Base-by-base conservation (phyloP, 2,888 invertebrate genomes). In the Poecilobothrus nobilitatus region DNA sequence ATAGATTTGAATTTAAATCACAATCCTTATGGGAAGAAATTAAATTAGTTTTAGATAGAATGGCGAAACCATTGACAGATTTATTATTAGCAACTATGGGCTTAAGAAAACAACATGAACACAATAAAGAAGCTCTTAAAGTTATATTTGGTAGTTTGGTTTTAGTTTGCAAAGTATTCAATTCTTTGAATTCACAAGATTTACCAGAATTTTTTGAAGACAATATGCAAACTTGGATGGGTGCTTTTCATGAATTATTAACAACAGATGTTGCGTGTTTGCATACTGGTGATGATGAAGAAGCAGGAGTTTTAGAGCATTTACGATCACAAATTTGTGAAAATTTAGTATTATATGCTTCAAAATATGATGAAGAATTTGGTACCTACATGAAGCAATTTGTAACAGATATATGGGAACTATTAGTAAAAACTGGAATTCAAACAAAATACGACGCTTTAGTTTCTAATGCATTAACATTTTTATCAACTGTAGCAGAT, bases 161-260 rank as follows among this genome's bases (percentile, higher is more conserved):
- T 27, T 84, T 97, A 34, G 91, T 96, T 69, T 91, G 92, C 76
- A 97, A 98, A 83, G 93, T 99, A 67, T 99, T 98, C 84, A 95
- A 95, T 82, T 97, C 97, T 0, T 86, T 99, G 22, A 99, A 98
- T 82, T 94, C 90, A 73, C 99, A 99, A 86, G 99, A 99, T 82
- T 83, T 99, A 74, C 99, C 99, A 0, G 99, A 99, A 83, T 97
- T 94, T 84, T 99, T 99, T 80, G 99, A 99, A 82, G 98, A 99
- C 79, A 96, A 97, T 80, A 96, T 99, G 91, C 84, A 85, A 27
- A 86, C 86, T 0, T 99, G 99, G 98, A 98, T 99, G 97, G 87
- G 88, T 0, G 89, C 94, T 76, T 92, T 98, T 75, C 88, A 94
- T 67, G 87, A 87, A 41, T 84, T 99, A 44, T 84, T 99, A 53